Conservation (phyloP, 2,113 vertebrate species). For the Odocoileus hemionus region DNA sequence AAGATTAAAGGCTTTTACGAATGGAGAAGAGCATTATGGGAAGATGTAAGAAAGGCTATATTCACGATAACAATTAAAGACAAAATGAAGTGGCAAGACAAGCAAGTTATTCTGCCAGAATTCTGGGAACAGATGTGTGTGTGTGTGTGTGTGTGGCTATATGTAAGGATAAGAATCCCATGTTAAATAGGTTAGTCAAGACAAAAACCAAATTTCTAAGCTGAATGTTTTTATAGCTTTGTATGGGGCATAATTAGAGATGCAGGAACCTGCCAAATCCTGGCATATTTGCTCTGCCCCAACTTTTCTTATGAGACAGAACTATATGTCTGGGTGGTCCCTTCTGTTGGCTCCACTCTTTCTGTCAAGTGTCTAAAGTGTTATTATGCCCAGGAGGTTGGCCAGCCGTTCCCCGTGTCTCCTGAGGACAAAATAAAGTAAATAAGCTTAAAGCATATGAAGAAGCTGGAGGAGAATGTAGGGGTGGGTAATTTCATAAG, state of each 20-base stretch:
- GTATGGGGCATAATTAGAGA: neutral
- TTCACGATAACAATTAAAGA: neutral
- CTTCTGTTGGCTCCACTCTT: neutral
- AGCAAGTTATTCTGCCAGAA: neutral
- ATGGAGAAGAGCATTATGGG: neutral
- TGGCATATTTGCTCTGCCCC: neutral
- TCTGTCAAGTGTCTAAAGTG: neutral
- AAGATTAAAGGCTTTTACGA: slow-evolving; percentile 37
- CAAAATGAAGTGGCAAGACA: neutral
- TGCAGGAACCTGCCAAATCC: neutral
- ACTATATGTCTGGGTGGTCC: neutral
- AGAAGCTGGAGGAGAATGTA: neutral
- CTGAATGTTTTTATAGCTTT: neutral
- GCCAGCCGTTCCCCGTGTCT: neutral
- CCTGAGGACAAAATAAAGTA: neutral
- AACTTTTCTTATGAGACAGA: neutral
- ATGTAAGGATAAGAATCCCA: neutral
- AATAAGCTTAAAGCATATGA: neutral
- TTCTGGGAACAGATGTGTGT: neutral
- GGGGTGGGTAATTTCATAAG: neutral
- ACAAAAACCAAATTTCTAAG: neutral
- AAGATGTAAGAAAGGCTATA: neutral
- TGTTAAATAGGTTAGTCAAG: neutral
- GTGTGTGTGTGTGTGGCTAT: rapidly evolving
- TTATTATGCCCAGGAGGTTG: neutral